Conservation (phyloP, 2,113 vertebrate genomes). For the Hemibagrus wyckioides region DNA sequence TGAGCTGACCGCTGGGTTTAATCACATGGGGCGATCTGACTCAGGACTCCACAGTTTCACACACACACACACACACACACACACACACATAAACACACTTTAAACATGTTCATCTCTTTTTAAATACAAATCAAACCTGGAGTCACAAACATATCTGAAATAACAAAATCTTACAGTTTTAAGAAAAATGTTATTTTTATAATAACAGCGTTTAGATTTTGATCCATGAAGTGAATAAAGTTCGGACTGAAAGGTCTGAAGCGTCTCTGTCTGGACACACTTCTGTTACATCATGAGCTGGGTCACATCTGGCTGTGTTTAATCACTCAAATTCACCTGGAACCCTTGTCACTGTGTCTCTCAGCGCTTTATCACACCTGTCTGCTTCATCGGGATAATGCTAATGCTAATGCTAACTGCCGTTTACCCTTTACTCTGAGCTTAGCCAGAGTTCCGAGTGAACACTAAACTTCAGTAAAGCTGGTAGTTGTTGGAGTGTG, state of each 20-base stretch:
- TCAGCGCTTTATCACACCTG: neutral
- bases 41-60: too few species aligned
- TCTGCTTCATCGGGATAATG: neutral
- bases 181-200: neutral
- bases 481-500: conserved; percentile 28
- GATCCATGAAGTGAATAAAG: neutral
- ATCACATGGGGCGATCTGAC: too few species aligned
- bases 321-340: neutral
- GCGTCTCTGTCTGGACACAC: neutral
- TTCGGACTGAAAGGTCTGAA: neutral
- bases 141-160: neutral
- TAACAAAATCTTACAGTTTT: neutral
- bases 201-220: neutral
- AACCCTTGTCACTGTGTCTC: too few species aligned
- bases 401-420: neutral
- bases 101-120: neutral
- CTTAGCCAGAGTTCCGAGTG: too few species aligned
- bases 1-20: too few species aligned
- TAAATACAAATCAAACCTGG: neutral
- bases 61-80: too few species aligned
- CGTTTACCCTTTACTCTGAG: too few species aligned
- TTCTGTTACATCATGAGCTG: too few species aligned
- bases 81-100: neutral
- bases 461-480: neutral
- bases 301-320: neutral